phyloP scores from a whole-genome alignment of 2,797 vertebrate genomes.

The Ficedula albicollis region DNA sequence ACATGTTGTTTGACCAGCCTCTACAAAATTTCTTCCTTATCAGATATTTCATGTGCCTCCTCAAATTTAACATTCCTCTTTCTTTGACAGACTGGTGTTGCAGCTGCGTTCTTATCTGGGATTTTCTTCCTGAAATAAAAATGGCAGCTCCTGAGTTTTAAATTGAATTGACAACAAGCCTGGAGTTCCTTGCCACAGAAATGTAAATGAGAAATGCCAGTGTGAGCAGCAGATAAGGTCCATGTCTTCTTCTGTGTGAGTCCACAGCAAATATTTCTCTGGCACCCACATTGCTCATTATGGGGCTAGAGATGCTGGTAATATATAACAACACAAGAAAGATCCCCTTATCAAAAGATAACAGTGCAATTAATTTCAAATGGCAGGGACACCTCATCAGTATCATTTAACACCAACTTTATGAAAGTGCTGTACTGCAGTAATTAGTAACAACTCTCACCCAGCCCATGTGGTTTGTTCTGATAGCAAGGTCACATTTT shows the following conservation, averaged over 20 bases:
- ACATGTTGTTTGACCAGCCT: not conserved
- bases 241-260: not conserved
- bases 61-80: not conserved
- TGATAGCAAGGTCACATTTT: not conserved
- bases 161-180: not conserved
- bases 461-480: not conserved
- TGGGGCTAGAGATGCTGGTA: not conserved
- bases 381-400: not conserved
- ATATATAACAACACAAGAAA: not conserved
- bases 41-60: not conserved
- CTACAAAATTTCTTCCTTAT: not conserved
- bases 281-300: not conserved
- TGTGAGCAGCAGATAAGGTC: constrained; percentile 21
- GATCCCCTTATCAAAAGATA: not conserved
- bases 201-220: not conserved
- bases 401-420: not conserved
- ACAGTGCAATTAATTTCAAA: not conserved
- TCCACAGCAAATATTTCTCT: not conserved
- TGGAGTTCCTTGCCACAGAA: not conserved
- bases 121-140: not conserved
- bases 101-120: not conserved
- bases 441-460: not conserved
- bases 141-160: not conserved
- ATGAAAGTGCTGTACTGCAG: not conserved
- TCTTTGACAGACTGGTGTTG: not conserved